Conservation (phyloP, 2,888 invertebrate genomes). For the Chouioia cunea region DNA sequence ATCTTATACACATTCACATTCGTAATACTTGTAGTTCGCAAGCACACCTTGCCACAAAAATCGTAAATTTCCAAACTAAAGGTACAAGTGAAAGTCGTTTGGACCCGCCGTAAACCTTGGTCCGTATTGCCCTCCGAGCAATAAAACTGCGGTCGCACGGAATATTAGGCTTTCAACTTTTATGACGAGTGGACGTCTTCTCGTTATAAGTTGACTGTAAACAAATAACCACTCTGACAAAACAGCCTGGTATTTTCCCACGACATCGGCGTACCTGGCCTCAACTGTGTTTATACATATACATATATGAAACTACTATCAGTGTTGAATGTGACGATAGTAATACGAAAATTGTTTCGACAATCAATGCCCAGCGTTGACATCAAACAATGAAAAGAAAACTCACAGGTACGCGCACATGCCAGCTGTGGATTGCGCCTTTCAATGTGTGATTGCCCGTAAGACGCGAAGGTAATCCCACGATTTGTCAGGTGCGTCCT, state of each 20-base stretch:
- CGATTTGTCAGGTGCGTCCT: slow-evolving; percentile 57
- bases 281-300: slow-evolving; percentile 8
- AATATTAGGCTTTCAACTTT: slow-evolving; percentile 13
- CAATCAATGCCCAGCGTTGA: neutral
- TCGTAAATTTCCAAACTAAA: neutral
- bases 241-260: no score
- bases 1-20: no score
- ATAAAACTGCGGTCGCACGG: slow-evolving; percentile 13
- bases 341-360: no score
- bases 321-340: no score
- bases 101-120: slow-evolving; percentile 11
- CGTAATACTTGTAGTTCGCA: no score
- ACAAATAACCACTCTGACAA: no score
- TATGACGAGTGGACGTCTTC: neutral
- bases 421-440: slow-evolving; percentile 35
- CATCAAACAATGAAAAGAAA: slow-evolving; percentile 14
- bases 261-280: neutral
- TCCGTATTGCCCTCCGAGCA: neutral
- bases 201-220: no score
- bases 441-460: neutral
- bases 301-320: neutral
- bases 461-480: slow-evolving; percentile 52
- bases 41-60: no score
- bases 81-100: slow-evolving; percentile 1
- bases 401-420: neutral